These are phyloP conservation scores for Sebastes cheni DNA, from an alignment of 2,797 vertebrate species.

Conservation along the genomic window DNA sequence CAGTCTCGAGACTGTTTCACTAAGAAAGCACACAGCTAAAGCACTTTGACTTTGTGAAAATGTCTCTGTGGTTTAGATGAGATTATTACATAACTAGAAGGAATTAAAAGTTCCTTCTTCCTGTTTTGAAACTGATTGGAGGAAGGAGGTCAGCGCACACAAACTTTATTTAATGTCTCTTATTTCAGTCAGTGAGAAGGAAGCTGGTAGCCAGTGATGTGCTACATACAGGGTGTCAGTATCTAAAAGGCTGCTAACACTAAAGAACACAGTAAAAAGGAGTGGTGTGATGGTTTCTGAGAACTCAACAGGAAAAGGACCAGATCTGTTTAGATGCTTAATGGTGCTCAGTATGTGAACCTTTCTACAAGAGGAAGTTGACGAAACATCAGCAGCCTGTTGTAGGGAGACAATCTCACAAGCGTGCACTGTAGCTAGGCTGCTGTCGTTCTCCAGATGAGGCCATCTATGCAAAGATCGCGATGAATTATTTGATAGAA, in stretches of 20 bases:
- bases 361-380: constrained; percentile 43
- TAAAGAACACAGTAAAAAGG: background rate
- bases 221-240: background rate
- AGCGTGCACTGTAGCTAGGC: background rate
- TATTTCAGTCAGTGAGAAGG: background rate
- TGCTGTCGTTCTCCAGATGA: background rate
- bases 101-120: background rate
- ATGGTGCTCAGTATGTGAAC: background rate
- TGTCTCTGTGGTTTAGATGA: background rate
- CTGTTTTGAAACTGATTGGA: background rate
- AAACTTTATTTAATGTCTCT: background rate
- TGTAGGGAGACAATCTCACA: constrained; percentile 8
- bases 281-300: background rate
- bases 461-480: constrained; percentile 35
- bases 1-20: background rate
- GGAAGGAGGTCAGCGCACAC: background rate
- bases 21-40: background rate
- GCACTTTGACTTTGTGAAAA: background rate
- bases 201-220: background rate
- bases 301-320: constrained; percentile 1
- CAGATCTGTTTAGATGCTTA: background rate
- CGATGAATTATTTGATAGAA: background rate
- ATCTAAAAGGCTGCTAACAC: background rate
- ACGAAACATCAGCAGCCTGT: background rate
- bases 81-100: background rate